A percentile compares a stretch with the other conserved stretches of the same genome.
Evolutionary conservation across 2,113 vertebrate genomes (phyloP).

Genomic region (Desmodus rotundus): DNA sequence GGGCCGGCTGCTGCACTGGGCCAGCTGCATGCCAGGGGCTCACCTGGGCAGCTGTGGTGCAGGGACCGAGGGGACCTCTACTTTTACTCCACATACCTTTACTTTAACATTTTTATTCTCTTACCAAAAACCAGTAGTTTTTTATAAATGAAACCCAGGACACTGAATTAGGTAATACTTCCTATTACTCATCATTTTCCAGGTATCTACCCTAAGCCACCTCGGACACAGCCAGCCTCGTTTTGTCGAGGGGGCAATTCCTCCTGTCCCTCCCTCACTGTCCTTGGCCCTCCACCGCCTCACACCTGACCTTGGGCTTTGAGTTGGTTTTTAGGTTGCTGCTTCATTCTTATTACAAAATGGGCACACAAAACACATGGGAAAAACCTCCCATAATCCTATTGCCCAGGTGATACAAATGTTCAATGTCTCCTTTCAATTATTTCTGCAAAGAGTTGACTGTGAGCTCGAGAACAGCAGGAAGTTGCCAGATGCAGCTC

Average conservation of each 20-base stretch:
- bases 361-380: background rate
- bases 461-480: background rate
- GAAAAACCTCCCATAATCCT: background rate
- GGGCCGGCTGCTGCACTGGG: rapidly evolving
- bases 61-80: background rate
- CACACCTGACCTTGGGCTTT: background rate
- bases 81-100: background rate
- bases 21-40: rapidly evolving
- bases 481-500: no score
- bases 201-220: background rate
- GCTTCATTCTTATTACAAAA: background rate
- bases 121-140: background rate
- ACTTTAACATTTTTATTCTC: background rate
- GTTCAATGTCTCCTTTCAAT: background rate
- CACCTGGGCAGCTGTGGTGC: rapidly evolving
- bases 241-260: background rate
- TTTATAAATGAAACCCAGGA: background rate
- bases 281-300: rapidly evolving
- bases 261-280: rapidly evolving
- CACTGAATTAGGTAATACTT: background rate
- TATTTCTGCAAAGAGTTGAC: background rate
- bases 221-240: rapidly evolving
- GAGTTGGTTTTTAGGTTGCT: background rate
- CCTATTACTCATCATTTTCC: background rate
- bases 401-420: background rate